Evolutionary conservation across 2,113 vertebrate species (phyloP), one percentile per base, ranked within the genome.

Genomic region (Pyrgilauda ruficollis): DNA sequence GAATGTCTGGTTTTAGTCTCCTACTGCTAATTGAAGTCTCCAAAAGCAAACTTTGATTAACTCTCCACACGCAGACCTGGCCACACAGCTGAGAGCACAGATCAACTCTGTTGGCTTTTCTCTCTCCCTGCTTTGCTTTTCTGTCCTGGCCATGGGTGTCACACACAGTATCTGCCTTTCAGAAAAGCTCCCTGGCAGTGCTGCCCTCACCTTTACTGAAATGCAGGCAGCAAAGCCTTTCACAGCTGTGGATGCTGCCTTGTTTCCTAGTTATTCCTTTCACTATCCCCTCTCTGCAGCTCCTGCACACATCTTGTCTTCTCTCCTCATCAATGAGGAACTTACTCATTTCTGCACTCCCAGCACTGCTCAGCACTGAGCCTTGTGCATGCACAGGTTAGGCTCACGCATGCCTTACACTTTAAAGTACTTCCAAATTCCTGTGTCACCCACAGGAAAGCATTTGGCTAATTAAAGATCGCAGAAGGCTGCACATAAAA

Each of bases 1-100:
- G 80, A 96, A 94, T 41, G 58, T 75, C 96, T 85, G 47, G 69
- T 68, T 96, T 96, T 44, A 95, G 89, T 84, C 77, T 91, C 87
- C 87, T 79, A 80, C 62, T 58, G 91, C 79, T 96, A 97, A 97
- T 39, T 91, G 95, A 95, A 91, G 93, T 73, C 81, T 96, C 94
- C 89, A 73, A 97, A 96, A 97, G 91, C 88, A 93, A 95, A 90
- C 33, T 87, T 89, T 75, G 96, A 94, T 97, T 96, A 97, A 84
- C 26, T 58, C 83, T 30, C 86, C 4, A 3, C 47, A 74, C 0
- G 6, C 58, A 94, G 91, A 76, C 5, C 9, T 33, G 66, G 53
- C 75, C 78, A 58, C 22, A 7, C 70, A 83, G 82, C 82, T 85
- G 47, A 73, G 41, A 77, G 35, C 66, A 92, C 1, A 3, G 68